Conservation (phyloP, 2,888 invertebrate species). For the Rhagonycha fulva region DNA sequence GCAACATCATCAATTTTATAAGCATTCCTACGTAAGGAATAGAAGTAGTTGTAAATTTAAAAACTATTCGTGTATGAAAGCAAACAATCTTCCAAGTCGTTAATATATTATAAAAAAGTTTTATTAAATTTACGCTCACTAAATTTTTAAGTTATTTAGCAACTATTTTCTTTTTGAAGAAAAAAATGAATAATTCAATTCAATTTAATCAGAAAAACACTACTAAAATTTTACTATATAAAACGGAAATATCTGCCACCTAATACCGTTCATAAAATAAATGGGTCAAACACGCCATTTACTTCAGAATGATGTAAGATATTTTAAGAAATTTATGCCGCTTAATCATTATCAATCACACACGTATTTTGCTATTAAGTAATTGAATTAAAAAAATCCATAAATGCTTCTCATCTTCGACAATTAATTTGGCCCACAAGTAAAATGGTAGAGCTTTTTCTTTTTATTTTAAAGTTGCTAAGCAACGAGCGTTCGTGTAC, state of each 20-base stretch:
- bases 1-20: neutral
- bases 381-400: neutral
- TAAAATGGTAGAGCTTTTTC: neutral
- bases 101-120: neutral
- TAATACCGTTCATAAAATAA: constrained; percentile 2
- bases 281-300: constrained; percentile 3
- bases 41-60: neutral
- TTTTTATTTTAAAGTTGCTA: neutral
- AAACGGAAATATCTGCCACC: constrained; percentile 2
- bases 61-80: neutral
- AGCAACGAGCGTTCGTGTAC: neutral
- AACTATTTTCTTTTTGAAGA: neutral
- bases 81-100: neutral
- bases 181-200: neutral
- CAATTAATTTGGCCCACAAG: neutral
- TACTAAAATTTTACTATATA: neutral
- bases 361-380: neutral
- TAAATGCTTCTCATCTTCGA: neutral
- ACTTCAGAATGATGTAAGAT: neutral
- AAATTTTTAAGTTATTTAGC: neutral
- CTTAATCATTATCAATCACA: constrained; percentile 4
- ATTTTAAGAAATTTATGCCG: constrained; percentile 1
- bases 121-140: neutral
- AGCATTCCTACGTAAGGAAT: neutral
- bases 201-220: neutral